phyloP scores from a whole-genome alignment of 2,888 invertebrate genomes.

The Drosophila helvetica region DNA sequence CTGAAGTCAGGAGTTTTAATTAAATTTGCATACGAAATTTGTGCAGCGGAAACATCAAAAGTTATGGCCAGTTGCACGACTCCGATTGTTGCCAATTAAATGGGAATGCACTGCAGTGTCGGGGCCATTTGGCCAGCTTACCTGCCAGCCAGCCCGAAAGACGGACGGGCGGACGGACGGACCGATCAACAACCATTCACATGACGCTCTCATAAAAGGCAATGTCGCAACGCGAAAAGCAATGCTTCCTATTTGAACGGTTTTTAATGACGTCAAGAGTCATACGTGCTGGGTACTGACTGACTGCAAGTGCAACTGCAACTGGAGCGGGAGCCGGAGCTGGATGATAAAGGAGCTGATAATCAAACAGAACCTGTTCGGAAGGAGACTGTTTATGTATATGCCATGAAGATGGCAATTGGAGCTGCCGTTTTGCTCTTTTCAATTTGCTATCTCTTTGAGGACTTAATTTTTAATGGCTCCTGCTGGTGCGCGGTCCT shows the following conservation, averaged over 20 bases:
- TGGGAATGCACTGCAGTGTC: conserved; percentile 23
- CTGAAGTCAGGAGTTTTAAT: conserved; percentile 52
- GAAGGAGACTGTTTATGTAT: conserved; percentile 20
- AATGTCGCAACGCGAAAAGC: conserved; percentile 45
- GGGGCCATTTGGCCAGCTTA: conserved; percentile 25
- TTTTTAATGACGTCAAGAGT: conserved; percentile 60
- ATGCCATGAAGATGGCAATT: neutral
- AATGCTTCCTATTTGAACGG: conserved; percentile 55
- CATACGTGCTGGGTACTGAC: conserved; percentile 1
- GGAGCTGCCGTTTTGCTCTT: conserved; percentile 34
- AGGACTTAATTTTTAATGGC: conserved; percentile 50
- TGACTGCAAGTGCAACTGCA: too few species aligned
- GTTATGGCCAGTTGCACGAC: conserved; percentile 32
- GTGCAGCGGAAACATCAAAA: conserved; percentile 36
- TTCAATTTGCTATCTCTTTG: conserved; percentile 47
- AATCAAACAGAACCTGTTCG: conserved; percentile 30
- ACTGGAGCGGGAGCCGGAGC: neutral
- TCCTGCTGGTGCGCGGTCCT: conserved; percentile 26
- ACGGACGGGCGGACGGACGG: neutral
- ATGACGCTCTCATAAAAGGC: conserved; percentile 46
- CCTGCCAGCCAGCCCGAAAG: conserved; percentile 13
- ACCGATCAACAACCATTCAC: conserved; percentile 17
- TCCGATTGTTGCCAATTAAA: conserved; percentile 39
- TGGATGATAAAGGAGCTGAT: conserved; percentile 22
- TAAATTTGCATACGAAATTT: conserved; percentile 60